Evolutionary conservation across 1,140 invertebrate species (phyloP), one percentile per base, ranked within the genome.

Genomic region (Glossosoma conforme): DNA sequence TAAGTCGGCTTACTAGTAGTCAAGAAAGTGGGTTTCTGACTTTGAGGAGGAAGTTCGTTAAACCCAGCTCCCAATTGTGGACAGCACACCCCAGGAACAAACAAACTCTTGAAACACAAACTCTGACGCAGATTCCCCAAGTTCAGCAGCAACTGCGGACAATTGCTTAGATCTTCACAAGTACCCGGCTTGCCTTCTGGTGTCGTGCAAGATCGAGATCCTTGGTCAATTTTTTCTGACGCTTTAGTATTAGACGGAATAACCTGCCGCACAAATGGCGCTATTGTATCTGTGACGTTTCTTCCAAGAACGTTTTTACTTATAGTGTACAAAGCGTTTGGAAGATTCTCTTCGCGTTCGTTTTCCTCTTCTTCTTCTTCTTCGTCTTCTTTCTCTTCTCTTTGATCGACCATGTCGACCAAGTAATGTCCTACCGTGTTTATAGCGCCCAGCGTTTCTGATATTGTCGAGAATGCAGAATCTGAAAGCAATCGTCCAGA

Each of bases 1-100:
- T 47, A 51, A 2, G 58, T 56, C 14, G 55, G 72, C 43, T 69
- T 70, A 28, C 62, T 69, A 1, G 73, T 72, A 8, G 72, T 68
- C 1, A 64, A 51, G 9, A 65, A 30, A 0, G 65, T 56, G 18
- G 68, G 66, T n/a, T n/a, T n/a, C n/a, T n/a, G n/a, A 15, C 61
- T 69, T 35, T 72, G 69, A 20, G 43, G 62, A 45, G 46, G 68
- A 43, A 66, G 64, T 54, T 66, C 64, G 33, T 62, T 72, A 61
- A 3, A 67, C 38, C 15, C 61, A 2, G 50, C 48, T 54, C 66
- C 68, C 19, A 80, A 71, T 51, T 77, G 56, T 0, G 91, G 91
- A 70, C 91, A 94, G 63, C 91, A 95, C 2, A 94, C 90, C 13
- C 91, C 92, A 2, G 92, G 92, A 2, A 92, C 86, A 61, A 94